Evolutionary conservation across 2,888 invertebrate genomes (phyloP).

Genomic region (Lasioglossum vierecki): DNA sequence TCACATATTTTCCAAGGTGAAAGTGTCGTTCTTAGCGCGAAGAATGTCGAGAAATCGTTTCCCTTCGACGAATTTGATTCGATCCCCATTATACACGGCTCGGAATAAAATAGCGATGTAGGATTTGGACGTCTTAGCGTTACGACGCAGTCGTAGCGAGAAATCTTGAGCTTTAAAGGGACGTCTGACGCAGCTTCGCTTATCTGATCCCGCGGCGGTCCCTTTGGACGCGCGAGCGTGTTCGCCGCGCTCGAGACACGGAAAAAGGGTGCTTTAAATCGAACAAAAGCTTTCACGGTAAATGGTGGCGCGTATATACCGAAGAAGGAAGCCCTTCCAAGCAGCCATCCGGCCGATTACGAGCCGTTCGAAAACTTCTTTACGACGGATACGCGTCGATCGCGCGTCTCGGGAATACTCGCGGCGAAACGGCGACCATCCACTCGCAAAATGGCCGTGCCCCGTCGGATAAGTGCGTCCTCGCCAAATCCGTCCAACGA

Average conservation of each 20-base stretch:
- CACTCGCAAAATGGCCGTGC: slow-evolving; percentile 51
- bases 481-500: slow-evolving; percentile 46
- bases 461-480: slow-evolving; percentile 20
- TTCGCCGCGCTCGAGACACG: slow-evolving; percentile 29
- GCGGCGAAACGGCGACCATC: slow-evolving; percentile 45
- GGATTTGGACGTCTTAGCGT: slow-evolving; percentile 31
- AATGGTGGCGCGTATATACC: slow-evolving; percentile 54
- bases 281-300: slow-evolving; percentile 66
- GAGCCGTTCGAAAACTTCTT: slow-evolving; percentile 65
- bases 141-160: slow-evolving; percentile 45
- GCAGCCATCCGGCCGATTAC: slow-evolving; percentile 61
- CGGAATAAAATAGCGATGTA: slow-evolving; percentile 22
- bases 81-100: slow-evolving; percentile 3
- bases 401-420: slow-evolving; percentile 24
- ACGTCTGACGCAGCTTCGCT: slow-evolving; percentile 55
- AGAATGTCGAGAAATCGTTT: neutral
- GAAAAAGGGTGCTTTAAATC: slow-evolving; percentile 64
- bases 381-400: slow-evolving; percentile 55
- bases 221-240: slow-evolving; percentile 1
- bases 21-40: no score
- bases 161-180: slow-evolving; percentile 50
- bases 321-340: neutral
- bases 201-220: slow-evolving; percentile 39
- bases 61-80: neutral
- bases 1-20: no score